phyloP scores from a whole-genome alignment of 2,888 invertebrate species.

The Acholoe squamosa region DNA sequence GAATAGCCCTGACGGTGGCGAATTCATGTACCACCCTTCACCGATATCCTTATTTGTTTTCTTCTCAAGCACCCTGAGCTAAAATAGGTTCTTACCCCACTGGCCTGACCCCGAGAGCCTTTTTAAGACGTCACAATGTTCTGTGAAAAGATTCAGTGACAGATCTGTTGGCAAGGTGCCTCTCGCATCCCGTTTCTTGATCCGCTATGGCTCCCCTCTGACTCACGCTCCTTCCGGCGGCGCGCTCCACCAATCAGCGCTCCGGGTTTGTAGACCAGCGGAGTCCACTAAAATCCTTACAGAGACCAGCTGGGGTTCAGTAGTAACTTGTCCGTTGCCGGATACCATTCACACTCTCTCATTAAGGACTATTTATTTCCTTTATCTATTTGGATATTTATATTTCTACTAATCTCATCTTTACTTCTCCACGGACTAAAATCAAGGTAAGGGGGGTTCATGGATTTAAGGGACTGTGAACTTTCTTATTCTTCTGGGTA shows the following conservation, averaged over 20 bases:
- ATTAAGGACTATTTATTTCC: constrained; percentile 14
- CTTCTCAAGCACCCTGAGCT: too few relatives aligned
- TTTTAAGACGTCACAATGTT: constrained; percentile 27
- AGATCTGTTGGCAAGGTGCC: constrained; percentile 26
- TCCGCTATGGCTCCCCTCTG: not conserved
- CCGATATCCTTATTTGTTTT: too few relatives aligned
- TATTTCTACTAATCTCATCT: not conserved
- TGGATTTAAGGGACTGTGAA: too few relatives aligned
- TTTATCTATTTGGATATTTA: constrained; percentile 2
- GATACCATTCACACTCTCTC: not conserved
- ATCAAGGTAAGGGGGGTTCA: constrained; percentile 24
- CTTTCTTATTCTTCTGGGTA: too few relatives aligned
- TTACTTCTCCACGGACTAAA: not conserved
- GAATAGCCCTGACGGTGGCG: too few relatives aligned
- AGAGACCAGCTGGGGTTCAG: not conserved
- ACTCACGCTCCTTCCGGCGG: constrained; percentile 29
- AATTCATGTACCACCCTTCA: too few relatives aligned
- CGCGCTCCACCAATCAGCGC: constrained; percentile 30
- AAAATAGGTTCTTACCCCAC: not conserved
- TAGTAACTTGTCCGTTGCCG: not conserved
- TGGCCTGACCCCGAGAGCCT: not conserved
- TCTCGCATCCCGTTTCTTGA: not conserved
- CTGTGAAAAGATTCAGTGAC: constrained; percentile 41
- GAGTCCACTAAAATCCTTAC: not conserved
- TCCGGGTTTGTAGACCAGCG: not conserved